A percentile compares a stretch with the other conserved stretches of the same genome.
phyloP scores from a whole-genome alignment of 2,113 vertebrate genomes.

The Collichthys lucidus region DNA sequence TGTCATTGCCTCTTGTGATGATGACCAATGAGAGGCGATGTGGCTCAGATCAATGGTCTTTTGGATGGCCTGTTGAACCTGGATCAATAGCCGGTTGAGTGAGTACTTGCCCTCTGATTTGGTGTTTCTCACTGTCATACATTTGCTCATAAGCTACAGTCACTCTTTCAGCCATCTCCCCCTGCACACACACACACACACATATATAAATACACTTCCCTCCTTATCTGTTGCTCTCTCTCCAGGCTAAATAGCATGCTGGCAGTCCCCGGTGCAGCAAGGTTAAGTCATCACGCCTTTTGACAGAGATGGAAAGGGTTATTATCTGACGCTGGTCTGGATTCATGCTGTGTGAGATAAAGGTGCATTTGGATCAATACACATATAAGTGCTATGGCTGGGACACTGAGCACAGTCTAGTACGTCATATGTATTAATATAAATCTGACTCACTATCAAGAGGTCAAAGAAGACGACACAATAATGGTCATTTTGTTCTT shows the following conservation, averaged over 20 bases:
- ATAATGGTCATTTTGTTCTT: neutral
- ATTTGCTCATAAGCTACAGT: constrained; percentile 69
- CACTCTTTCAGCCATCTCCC: constrained; percentile 57
- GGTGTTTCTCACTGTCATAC: constrained; percentile 74
- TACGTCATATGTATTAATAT: constrained; percentile 40
- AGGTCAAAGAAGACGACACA: constrained; percentile 15
- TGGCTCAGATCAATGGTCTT: constrained; percentile 70
- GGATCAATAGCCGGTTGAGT: constrained; percentile 73
- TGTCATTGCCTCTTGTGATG: constrained; percentile 53
- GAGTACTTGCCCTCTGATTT: constrained; percentile 75
- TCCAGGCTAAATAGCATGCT: constrained; percentile 70
- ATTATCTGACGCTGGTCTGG: constrained; percentile 71
- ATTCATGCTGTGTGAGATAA: constrained; percentile 56
- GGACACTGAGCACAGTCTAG: constrained; percentile 28
- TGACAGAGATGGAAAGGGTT: constrained; percentile 79
- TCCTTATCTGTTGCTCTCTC: constrained; percentile 49
- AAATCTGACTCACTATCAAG: constrained; percentile 36
- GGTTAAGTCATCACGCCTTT: constrained; percentile 76
- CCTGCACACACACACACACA: constrained; percentile 39
- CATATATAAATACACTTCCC: constrained; percentile 26
- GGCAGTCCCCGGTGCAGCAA: constrained; percentile 55
- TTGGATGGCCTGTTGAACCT: constrained; percentile 72
- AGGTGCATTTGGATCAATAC: constrained; percentile 69
- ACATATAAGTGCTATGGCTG: constrained; percentile 48
- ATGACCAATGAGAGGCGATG: constrained; percentile 59